These are phyloP conservation scores for Xenopus borealis DNA, from an alignment of 2,113 vertebrate genomes.

Conservation along the genomic window DNA sequence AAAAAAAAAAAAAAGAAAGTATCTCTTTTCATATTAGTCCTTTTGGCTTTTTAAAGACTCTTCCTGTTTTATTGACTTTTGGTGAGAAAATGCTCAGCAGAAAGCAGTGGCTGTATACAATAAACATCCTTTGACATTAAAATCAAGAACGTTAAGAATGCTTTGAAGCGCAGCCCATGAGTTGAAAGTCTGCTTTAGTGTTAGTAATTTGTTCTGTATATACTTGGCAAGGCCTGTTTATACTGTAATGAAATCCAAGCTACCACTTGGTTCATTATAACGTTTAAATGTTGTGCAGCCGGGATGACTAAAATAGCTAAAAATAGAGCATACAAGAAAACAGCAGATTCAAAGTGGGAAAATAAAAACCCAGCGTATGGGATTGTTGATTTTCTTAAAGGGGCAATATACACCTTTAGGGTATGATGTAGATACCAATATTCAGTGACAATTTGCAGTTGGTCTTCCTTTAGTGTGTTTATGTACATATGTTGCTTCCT, in stretches of 20 bases:
- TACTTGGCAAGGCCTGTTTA: neutral
- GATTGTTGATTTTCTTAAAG: too few relatives aligned
- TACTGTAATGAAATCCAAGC: neutral
- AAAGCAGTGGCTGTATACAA: neutral
- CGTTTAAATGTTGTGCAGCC: neutral
- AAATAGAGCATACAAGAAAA: too few relatives aligned
- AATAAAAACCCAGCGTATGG: too few relatives aligned
- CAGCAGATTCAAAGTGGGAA: too few relatives aligned
- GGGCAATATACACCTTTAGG: too few relatives aligned
- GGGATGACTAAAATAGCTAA: too few relatives aligned
- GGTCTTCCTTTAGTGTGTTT: too few relatives aligned
- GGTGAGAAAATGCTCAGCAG: neutral
- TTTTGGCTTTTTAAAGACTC: neutral
- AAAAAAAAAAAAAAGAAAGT: neutral
- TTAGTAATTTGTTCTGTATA: neutral
- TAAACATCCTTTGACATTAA: neutral
- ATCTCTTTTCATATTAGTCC: neutral
- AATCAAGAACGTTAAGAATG: neutral
- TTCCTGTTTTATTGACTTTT: neutral
- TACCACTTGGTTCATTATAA: constrained; percentile 1
- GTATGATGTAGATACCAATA: too few relatives aligned
- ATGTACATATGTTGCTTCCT: too few relatives aligned
- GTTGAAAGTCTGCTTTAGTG: neutral
- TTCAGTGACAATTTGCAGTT: too few relatives aligned
- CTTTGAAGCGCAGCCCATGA: neutral